Evolutionary conservation across 2,113 vertebrate genomes (phyloP), one percentile per base, ranked within the genome.

Genomic region (Sapajus apella): DNA sequence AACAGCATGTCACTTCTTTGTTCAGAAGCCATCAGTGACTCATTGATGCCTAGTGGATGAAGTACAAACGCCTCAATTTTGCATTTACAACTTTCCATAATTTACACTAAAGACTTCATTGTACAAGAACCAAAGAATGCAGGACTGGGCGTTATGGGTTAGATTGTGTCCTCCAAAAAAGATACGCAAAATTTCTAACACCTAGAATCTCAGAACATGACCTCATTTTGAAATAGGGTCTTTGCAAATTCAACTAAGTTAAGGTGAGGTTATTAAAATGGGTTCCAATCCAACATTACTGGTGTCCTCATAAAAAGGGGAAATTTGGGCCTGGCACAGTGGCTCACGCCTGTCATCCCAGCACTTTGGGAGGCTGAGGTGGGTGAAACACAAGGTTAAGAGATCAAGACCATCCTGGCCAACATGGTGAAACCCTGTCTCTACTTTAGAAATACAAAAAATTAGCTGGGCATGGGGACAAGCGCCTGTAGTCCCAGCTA

Each of bases 1-100:
- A 92, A 90, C 61, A 66, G 64, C 47, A 45, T 90, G 95, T 90
- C 72, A 58, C 50, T 45, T 66, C 72, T 93, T 81, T 90, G 56
- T 96, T 90, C 94, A 16, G 61, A 92, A 95, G 50, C 35, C 76
- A 40, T 68, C 90, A 68, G 18, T 79, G 84, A 61, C 56, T 70
- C 66, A 32, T 5, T 45, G 77, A 79, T 30, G 32, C 64, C 89
- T 58, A 8, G 30, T 64, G 55, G 37, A 56, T 93, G 83, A 84
- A 79, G 84, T 86, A 83, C 40, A 40, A 27, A 82, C 32, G 83
- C 75, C 90, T 81, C 40, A 32, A n/a, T 77, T 77, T 64, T 73
- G 91, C 21, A 7, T 10, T 93, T 77, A 66, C 32, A 76, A 87
- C 58, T 27, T 43, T 27, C 40, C 18, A 10, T 75, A 45, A 89